phyloP scores from a whole-genome alignment of 2,888 invertebrate species.

The Heliconius cydno region DNA sequence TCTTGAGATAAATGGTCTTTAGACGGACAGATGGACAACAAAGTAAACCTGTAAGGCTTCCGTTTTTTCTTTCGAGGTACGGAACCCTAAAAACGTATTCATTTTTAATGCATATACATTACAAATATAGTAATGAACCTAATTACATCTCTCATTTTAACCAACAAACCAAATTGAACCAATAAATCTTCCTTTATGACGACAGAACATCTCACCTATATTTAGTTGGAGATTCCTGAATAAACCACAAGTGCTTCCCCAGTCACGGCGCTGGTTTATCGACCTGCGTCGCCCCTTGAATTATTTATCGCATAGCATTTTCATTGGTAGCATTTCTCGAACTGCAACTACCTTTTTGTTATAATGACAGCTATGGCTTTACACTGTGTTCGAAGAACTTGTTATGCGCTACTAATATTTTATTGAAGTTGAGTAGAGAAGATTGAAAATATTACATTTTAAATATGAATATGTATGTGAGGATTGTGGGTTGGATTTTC shows the following conservation, averaged over 20 bases:
- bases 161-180: constrained; percentile 9
- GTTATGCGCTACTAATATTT: not conserved
- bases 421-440: not conserved
- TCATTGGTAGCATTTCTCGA: constrained; percentile 48
- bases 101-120: no score
- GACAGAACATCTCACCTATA: constrained; percentile 30
- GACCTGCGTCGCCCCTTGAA: constrained; percentile 63
- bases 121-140: not conserved
- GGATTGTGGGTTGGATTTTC: not conserved
- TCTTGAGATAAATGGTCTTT: no score
- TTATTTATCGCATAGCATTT: constrained; percentile 62
- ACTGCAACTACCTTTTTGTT: constrained; percentile 45
- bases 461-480: not conserved
- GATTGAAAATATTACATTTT: not conserved
- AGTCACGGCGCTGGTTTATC: constrained; percentile 65
- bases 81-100: no score
- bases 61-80: no score
- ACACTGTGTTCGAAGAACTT: constrained; percentile 25
- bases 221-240: constrained; percentile 51
- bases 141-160: not conserved
- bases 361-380: constrained; percentile 19
- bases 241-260: constrained; percentile 60
- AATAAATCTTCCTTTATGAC: constrained; percentile 28
- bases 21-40: no score
- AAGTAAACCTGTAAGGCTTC: no score